Evolutionary conservation across 2,113 vertebrate genomes (phyloP), one percentile per base, ranked within the genome.

Genomic region (Geothlypis trichas): DNA sequence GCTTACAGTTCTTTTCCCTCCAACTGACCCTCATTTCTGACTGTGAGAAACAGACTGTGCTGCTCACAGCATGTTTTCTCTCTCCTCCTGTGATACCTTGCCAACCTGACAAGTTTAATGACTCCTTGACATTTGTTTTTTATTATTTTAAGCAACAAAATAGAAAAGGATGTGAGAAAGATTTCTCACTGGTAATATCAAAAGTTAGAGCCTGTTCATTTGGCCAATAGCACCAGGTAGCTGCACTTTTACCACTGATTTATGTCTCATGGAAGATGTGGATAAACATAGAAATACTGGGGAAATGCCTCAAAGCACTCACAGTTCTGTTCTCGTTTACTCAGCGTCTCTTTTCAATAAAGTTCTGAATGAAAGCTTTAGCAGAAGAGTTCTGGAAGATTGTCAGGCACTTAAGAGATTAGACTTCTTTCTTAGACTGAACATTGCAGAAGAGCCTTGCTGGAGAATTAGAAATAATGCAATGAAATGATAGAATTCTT

Each of bases 51-150:
- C 42, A 69, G 41, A 24, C 61, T 30, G 23, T 63, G 61, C 77
- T 89, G 57, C 65, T 83, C 87, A 82, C 81, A 91, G 92, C 66
- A 13, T 65, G 81, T 93, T 84, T 89, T 57, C 78, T 94, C 41
- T 55, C 58, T 63, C 57, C 23, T 82, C 69, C 47, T 82, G 30
- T 65, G 62, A 55, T 68, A 35, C 39, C 54, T 87, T 75, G 37
- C 81, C 66, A 75, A 30, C 35, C 61, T 79, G 58, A 59, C 30
- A 76, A 81, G 42, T 84, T 59, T 87, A 92, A 89, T 78, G 89
- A 74, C 68, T 87, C 66, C 35, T 75, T 79, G 81, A 47, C 71
- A 23, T 14, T 21, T 26, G 22, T 19, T 28, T 17, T 44, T 44
- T 44, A 35, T 42, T 41, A 28, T 76, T 89, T 62, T 51, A 44